These are phyloP conservation scores for Conus canariensis DNA, from an alignment of 2,888 invertebrate species.

Conservation along the genomic window DNA sequence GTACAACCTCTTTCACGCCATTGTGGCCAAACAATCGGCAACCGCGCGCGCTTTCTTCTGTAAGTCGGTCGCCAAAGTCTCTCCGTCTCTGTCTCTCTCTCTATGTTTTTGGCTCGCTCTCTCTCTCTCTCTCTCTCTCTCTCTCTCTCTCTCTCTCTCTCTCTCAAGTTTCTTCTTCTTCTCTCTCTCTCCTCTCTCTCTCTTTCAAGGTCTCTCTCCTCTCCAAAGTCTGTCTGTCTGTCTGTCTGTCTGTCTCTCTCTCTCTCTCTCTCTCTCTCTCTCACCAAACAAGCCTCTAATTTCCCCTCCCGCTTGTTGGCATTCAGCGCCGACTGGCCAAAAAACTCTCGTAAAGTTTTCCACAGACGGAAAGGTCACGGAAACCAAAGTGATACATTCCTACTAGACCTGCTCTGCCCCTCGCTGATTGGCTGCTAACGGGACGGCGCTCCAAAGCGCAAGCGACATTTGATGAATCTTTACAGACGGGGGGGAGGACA, in stretches of 20 bases:
- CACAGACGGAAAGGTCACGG: constrained; percentile 4
- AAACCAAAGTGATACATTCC: neutral
- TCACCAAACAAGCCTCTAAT: constrained; percentile 2
- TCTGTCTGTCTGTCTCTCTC: neutral
- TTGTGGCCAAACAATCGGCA: neutral
- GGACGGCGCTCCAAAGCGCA: neutral
- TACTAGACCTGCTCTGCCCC: neutral
- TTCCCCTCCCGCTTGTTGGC: neutral
- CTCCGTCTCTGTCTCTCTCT: neutral
- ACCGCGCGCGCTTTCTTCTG: too few species aligned
- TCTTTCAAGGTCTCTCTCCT: neutral
- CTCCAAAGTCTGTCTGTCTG: neutral
- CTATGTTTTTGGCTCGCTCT: neutral
- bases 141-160: neutral
- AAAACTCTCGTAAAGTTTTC: constrained; percentile 5
- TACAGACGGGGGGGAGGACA: neutral
- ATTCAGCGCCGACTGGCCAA: neutral
- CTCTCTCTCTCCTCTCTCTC: too few species aligned
- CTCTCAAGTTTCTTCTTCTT: too few species aligned
- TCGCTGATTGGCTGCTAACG: constrained; percentile 21
- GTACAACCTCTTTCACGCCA: neutral
- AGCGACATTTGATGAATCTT: constrained; percentile 31
- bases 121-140: neutral
- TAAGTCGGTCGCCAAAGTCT: neutral
- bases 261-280: neutral